A percentile compares a stretch with the other conserved stretches of the same genome.
These are phyloP conservation scores for Hydrophis major DNA, from an alignment of 2,797 vertebrate species.

Conservation along the genomic window DNA sequence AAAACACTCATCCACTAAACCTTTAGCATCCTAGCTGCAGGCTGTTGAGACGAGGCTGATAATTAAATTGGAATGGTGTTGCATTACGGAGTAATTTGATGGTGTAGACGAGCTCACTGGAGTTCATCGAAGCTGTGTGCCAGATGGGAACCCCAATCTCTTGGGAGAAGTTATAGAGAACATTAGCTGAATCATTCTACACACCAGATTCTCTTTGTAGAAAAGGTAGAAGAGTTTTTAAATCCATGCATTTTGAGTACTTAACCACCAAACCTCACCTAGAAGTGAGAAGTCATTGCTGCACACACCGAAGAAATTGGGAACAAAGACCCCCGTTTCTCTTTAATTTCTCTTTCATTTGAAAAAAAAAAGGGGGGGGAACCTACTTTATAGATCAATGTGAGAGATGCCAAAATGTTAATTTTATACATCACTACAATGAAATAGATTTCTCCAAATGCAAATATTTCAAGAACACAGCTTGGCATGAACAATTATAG, in stretches of 20 bases:
- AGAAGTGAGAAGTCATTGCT: background rate
- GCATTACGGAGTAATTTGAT: background rate
- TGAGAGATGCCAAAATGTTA: background rate
- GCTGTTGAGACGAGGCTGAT: constrained; percentile 7
- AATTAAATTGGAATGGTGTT: constrained; percentile 31
- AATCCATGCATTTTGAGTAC: background rate
- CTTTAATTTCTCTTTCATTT: background rate
- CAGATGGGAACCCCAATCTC: background rate
- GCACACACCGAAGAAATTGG: background rate
- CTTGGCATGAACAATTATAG: background rate
- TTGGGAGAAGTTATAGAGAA: constrained; percentile 7
- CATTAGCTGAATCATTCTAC: background rate
- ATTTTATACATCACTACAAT: background rate
- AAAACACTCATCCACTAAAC: background rate
- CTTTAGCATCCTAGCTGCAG: background rate
- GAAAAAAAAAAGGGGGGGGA: too few species aligned
- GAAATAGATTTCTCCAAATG: background rate
- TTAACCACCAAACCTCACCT: constrained; percentile 7
- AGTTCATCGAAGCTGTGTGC: constrained; percentile 25
- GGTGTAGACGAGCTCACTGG: background rate
- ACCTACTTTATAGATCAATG: background rate
- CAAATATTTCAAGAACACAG: background rate
- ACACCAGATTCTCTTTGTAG: background rate
- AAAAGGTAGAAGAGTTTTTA: constrained; percentile 9
- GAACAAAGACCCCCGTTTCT: background rate